Evolutionary conservation across 2,113 vertebrate species (phyloP), one percentile per base, ranked within the genome.

Genomic region (Cinclus cinclus): DNA sequence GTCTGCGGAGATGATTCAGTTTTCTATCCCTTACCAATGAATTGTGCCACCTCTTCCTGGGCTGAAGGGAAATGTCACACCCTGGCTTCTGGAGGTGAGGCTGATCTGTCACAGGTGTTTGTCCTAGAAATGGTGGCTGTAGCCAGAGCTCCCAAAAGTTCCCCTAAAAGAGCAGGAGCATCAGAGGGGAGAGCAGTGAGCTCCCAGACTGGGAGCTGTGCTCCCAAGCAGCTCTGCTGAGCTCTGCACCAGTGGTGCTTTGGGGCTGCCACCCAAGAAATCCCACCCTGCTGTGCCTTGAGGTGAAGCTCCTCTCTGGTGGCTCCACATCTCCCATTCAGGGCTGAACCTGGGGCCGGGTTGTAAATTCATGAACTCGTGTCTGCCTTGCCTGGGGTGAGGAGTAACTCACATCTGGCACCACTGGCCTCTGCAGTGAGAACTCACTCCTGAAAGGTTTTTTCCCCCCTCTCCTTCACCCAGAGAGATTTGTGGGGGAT

Each of bases 401-500:
- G 42, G 20, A 31, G 4, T 4, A 9, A 7, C 39, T 67, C 22
- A 8, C 1, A 2, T 15, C 25, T 75, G 28, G 42, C 39, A 68
- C 44, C 14, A 0, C 35, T 60, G 35, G 31, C 13, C 3, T 12
- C 17, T 28, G 33, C 0, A 69, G 17, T 9, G 6, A 60, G 5
- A 69, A 20, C 41, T 78, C 13, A 16, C 6, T 21, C 20, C 46
- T 47, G 46, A 8, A 24, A 49, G 49, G 42, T 44, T 17, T 53
- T 3, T 10, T 25, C 7, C 6, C 6, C 3, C 15, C 13, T 7
- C 2, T 2, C 11, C 10, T 28, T 31, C 9, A 11, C 17, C 25
- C 5, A 6, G 15, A 44, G 25, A 70, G 24, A 6, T 63, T 58
- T 46, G 17, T 46, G 31, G 1, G 59, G 21, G 8, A 19, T 79